Evolutionary conservation across 2,797 vertebrate species (phyloP).

Genomic region (Poecile montanus): DNA sequence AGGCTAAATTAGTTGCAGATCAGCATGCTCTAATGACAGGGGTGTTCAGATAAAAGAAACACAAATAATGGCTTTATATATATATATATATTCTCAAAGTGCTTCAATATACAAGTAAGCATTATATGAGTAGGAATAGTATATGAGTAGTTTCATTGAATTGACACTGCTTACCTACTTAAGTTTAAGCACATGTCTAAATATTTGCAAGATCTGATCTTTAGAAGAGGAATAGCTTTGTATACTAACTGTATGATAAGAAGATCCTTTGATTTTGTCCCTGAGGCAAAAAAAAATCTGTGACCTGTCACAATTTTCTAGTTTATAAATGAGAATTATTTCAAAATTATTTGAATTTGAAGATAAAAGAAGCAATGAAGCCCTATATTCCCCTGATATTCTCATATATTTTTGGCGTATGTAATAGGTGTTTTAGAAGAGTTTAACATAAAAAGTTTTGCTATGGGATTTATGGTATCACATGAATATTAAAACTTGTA

Average conservation of each 20-base stretch:
- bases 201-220: not conserved
- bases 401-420: not conserved
- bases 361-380: not conserved
- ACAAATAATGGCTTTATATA: not conserved
- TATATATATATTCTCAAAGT: not conserved
- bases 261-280: not conserved
- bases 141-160: not conserved
- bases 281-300: not conserved
- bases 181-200: not conserved
- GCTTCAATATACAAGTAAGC: not conserved
- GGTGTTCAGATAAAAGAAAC: not conserved
- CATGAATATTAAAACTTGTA: not conserved
- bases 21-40: not conserved
- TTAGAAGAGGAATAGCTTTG: not conserved
- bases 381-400: not conserved
- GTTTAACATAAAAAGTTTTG: not conserved
- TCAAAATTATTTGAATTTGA: not conserved
- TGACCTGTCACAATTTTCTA: not conserved
- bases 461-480: not conserved
- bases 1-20: not conserved
- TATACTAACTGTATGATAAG: not conserved
- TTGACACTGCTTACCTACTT: not conserved
- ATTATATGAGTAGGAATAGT: not conserved
- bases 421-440: not conserved
- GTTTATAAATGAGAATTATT: not conserved